Evolutionary conservation across 2,113 vertebrate genomes (phyloP), one percentile per base, ranked within the genome.

Genomic region (Orcinus orca): DNA sequence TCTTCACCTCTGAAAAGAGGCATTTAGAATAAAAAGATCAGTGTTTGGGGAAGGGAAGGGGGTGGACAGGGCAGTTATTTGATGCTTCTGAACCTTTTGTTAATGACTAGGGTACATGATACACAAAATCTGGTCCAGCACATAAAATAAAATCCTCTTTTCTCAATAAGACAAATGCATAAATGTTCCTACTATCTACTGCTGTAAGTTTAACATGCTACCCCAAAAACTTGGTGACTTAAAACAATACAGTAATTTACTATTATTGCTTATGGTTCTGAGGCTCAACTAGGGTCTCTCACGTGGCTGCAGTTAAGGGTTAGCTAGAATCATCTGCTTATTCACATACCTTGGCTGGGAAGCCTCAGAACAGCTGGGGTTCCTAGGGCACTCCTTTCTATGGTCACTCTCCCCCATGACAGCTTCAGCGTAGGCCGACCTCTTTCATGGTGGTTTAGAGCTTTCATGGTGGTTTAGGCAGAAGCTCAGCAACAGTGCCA

Each of bases 11-110:
- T 93, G 55, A 3, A 60, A 92, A 92, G 11, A 88, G 62, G 29
- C 29, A 79, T 47, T 94, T 55, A 58, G 41, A 94, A 90, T 79
- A 76, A 80, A 95, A 93, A 86, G 41, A 74, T 47, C 47, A 96
- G 29, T 84, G 33, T 88, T 84, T 67, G 23, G 23, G 14, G 55
- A 53, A 60, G 4, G 17, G 60, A 76, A 47, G 2, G 77, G 17
- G 12, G 58, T 62, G 60, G 58, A 60, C 5, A 8, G 1, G 6
- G 38, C 38, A 44, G 73, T 31, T 79, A 79, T 33, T n/a, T 53
- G 44, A 77, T 5, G 17, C 44, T 77, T 44, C 29, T 77, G 74
- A 88, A 20, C 2, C 17, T 84, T 77, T 65, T 47, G 26, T 21
- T 92, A 89, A 82, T 71, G 29, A 71, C 21, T 33, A 55, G 31